A percentile compares a stretch with the other conserved stretches of the same genome.
phyloP scores from a whole-genome alignment of 2,888 invertebrate genomes.

The Stenichneumon culpator region DNA sequence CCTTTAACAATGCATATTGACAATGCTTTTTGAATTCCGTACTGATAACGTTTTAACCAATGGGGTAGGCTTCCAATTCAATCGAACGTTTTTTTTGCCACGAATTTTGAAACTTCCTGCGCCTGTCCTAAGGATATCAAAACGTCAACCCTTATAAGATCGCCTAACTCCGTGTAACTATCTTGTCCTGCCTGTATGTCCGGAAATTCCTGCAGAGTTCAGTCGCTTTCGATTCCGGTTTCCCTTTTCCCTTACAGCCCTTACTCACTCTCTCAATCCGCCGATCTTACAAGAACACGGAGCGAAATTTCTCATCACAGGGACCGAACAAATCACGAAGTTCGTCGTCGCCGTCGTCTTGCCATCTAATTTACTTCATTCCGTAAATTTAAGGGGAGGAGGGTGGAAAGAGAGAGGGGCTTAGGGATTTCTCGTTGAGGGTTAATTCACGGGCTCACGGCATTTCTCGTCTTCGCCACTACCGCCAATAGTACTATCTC shows the following conservation, averaged over 20 bases:
- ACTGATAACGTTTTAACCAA: no score
- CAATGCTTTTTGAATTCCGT: no score
- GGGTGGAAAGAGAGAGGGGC: conserved; percentile 5
- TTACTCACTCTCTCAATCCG: conserved; percentile 39
- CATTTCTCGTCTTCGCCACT: conserved; percentile 31
- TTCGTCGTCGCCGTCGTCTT: conserved; percentile 32
- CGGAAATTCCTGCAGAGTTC: background rate
- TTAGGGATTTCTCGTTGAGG: conserved; percentile 54
- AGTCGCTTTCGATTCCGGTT: background rate
- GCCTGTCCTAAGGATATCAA: background rate
- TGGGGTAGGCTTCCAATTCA: no score
- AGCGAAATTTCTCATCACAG: conserved; percentile 46
- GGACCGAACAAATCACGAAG: conserved; percentile 52
- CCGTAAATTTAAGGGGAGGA: conserved; percentile 32
- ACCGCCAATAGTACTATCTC: conserved; percentile 19
- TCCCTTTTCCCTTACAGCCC: background rate
- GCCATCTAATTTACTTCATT: conserved; percentile 47
- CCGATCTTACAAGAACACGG: conserved; percentile 32
- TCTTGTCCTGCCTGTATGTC: background rate
- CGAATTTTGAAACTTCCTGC: background rate
- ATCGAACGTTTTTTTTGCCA: no score
- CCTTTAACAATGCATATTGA: no score
- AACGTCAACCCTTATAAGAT: background rate
- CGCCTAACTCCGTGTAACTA: background rate
- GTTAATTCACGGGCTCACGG: conserved; percentile 50